These are phyloP conservation scores for Apamea crenata DNA, from an alignment of 2,888 invertebrate genomes.

Conservation along the genomic window DNA sequence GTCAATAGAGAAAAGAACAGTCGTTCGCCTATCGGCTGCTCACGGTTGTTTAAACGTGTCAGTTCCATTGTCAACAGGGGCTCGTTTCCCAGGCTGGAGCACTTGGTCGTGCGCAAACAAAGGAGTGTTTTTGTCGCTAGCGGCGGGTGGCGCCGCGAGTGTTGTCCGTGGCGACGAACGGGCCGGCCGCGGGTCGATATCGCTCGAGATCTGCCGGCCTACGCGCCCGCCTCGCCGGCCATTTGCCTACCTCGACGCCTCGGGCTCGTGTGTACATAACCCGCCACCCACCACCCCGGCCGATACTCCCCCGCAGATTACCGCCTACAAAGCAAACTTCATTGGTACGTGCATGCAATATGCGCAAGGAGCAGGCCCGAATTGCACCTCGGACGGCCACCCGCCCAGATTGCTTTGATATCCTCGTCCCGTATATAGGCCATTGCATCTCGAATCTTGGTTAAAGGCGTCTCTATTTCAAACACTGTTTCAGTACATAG, in stretches of 20 bases:
- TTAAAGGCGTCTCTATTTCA: slow-evolving; percentile 78
- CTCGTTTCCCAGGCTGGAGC: slow-evolving; percentile 60
- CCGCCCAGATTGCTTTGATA: slow-evolving; percentile 88
- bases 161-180: slow-evolving; percentile 85
- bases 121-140: slow-evolving; percentile 89
- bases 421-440: slow-evolving; percentile 79
- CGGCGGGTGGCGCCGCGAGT: slow-evolving; percentile 85
- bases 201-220: slow-evolving; percentile 88
- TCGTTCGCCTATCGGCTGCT: slow-evolving; percentile 40
- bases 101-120: slow-evolving; percentile 83
- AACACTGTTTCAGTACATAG: slow-evolving; percentile 73
- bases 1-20: slow-evolving; percentile 24
- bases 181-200: slow-evolving; percentile 88
- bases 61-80: slow-evolving; percentile 66
- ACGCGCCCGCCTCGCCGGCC: slow-evolving; percentile 89
- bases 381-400: slow-evolving; percentile 83
- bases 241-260: slow-evolving; percentile 91
- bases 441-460: slow-evolving; percentile 82
- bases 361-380: slow-evolving; percentile 88
- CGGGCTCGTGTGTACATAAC: slow-evolving; percentile 90
- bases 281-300: slow-evolving; percentile 85
- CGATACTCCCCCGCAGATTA: slow-evolving; percentile 89
- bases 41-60: slow-evolving; percentile 63
- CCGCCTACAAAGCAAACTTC: slow-evolving; percentile 91
- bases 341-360: slow-evolving; percentile 91